Evolutionary conservation across 2,888 invertebrate species (phyloP).

Genomic region (Vanessa cardui): DNA sequence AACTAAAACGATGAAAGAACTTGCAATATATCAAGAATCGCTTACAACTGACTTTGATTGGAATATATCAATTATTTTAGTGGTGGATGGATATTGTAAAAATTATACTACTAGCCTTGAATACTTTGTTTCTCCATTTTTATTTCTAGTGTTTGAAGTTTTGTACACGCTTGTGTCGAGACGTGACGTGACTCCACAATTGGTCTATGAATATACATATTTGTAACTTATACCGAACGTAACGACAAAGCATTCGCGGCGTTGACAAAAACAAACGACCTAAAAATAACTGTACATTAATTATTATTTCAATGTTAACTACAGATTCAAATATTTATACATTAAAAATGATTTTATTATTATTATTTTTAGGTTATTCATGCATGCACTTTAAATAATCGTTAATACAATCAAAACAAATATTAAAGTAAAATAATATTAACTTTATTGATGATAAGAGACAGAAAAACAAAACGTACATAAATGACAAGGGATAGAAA

Average conservation of each 20-base stretch:
- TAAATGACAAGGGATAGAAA: neutral
- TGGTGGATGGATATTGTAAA: too few species aligned
- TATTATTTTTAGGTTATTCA: too few species aligned
- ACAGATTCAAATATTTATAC: neutral
- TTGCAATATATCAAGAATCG: too few species aligned
- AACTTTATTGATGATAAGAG: neutral
- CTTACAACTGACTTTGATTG: too few species aligned
- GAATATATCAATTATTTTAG: too few species aligned
- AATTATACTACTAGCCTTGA: too few species aligned
- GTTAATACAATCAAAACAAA: neutral
- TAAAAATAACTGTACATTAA: neutral
- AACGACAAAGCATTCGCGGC: neutral
- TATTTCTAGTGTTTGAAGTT: neutral
- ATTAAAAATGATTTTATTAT: too few species aligned
- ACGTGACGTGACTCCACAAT: slow-evolving; percentile 9
- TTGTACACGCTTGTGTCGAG: slow-evolving; percentile 6
- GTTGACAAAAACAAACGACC: neutral
- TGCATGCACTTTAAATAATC: too few species aligned
- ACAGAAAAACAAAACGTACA: neutral
- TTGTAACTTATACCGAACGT: neutral
- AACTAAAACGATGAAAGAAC: too few species aligned
- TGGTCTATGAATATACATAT: slow-evolving; percentile 8
- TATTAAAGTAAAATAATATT: neutral
- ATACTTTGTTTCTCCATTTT: too few species aligned
- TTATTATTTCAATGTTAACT: neutral